A percentile compares a stretch with the other conserved stretches of the same genome.
phyloP scores from a whole-genome alignment of 1,140 invertebrate species.

The Pteromalus puparum region DNA sequence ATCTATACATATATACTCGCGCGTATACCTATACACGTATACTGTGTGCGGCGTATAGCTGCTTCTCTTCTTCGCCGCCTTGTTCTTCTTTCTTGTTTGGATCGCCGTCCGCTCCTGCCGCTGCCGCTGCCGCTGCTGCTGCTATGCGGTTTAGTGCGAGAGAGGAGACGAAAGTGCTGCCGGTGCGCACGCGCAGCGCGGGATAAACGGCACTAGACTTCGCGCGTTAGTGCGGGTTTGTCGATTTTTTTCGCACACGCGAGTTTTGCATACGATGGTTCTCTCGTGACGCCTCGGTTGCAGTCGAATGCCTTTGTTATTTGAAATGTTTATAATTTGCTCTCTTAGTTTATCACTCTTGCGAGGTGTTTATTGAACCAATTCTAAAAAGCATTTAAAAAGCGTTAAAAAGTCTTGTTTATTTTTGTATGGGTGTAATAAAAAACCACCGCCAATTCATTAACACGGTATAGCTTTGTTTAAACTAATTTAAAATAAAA shows the following conservation, averaged over 20 bases:
- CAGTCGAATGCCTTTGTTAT: conserved; percentile 7
- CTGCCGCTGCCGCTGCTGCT: no score
- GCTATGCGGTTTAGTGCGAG: not conserved
- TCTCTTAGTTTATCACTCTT: no score
- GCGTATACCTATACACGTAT: no score
- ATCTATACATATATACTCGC: not conserved
- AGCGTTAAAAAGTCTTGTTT: no score
- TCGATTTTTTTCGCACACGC: not conserved
- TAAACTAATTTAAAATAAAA: no score
- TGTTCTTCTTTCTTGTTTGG: not conserved
- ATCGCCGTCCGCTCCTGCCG: not conserved
- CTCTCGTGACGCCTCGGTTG: conserved; percentile 29
- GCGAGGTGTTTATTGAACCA: no score
- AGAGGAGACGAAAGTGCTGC: conserved; percentile 14
- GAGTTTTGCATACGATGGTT: no score
- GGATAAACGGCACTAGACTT: conserved; percentile 34
- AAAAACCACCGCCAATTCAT: no score
- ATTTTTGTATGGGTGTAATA: no score
- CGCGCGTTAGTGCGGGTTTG: conserved; percentile 45
- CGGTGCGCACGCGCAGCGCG: not conserved
- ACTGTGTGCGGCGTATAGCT: not conserved
- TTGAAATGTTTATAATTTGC: no score
- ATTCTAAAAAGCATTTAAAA: no score
- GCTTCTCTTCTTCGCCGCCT: not conserved
- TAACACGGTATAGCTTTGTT: no score